Evolutionary conservation across 2,113 vertebrate genomes (phyloP).

Genomic region (Turdus rufiventris): DNA sequence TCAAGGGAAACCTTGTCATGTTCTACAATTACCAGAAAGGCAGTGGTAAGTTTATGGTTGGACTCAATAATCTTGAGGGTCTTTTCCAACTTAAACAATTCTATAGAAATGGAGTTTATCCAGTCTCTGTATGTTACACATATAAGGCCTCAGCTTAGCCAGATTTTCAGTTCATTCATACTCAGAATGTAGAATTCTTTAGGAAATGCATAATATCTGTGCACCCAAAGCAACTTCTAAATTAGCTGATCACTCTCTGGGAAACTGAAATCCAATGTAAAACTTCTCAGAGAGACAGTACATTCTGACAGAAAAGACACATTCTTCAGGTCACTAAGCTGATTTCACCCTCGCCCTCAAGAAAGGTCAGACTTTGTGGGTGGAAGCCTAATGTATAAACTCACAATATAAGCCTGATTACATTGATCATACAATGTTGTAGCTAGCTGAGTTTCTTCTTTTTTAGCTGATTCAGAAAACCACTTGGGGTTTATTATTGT

Average conservation of each 20-base stretch:
- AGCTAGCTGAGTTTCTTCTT: neutral
- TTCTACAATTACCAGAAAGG: neutral
- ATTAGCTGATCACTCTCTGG: neutral
- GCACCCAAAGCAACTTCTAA: neutral
- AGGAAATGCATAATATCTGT: neutral
- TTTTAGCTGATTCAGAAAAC: neutral
- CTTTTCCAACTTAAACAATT: neutral
- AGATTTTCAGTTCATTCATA: neutral
- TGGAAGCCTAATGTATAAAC: neutral
- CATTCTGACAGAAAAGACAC: neutral
- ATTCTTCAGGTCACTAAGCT: neutral
- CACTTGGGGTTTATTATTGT: neutral
- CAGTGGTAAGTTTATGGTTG: neutral
- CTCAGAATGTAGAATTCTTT: neutral
- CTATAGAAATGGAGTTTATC: neutral
- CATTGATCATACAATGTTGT: neutral
- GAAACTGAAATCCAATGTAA: neutral
- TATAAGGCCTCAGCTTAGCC: neutral
- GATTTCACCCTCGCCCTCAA: neutral
- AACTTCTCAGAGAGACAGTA: neutral
- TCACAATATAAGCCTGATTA: neutral
- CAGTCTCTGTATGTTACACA: neutral
- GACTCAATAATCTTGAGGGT: neutral
- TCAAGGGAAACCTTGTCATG: rapidly evolving
- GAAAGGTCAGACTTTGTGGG: neutral